These are phyloP conservation scores for Aphyosemion australe DNA, from an alignment of 2,113 vertebrate species.

Conservation along the genomic window DNA sequence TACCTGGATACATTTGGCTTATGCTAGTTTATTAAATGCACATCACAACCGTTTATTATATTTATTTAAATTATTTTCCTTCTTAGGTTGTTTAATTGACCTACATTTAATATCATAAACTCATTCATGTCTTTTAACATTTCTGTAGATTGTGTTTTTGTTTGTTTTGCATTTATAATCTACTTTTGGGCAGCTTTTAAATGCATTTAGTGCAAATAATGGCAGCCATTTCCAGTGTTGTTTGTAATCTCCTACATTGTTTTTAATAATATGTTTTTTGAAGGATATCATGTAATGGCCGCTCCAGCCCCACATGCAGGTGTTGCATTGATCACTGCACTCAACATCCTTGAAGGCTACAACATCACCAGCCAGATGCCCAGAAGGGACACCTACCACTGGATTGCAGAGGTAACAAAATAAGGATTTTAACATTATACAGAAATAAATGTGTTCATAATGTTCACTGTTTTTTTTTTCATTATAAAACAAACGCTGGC, in stretches of 20 bases:
- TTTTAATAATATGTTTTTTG: constrained; percentile 10
- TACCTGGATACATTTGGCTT: too few species aligned
- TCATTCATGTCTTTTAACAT: neutral
- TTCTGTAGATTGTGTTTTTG: neutral
- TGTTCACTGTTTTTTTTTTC: neutral
- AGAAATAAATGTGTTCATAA: neutral
- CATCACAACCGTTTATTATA: too few species aligned
- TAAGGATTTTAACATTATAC: neutral
- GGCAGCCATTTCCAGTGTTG: too few species aligned
- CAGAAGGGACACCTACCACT: constrained; percentile 85
- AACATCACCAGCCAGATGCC: constrained; percentile 87
- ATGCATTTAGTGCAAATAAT: too few species aligned
- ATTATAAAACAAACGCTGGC: neutral
- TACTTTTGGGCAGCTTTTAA: too few species aligned
- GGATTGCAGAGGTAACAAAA: constrained; percentile 89
- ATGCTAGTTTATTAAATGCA: too few species aligned
- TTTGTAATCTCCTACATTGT: constrained; percentile 4
- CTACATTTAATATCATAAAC: neutral
- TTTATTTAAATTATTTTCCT: too few species aligned
- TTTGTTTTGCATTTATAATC: too few species aligned
- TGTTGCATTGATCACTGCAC: constrained; percentile 88
- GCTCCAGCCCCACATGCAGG: constrained; percentile 91
- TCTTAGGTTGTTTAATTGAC: neutral
- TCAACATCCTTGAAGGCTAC: constrained; percentile 95
- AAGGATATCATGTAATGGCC: constrained; percentile 90